phyloP scores from a whole-genome alignment of 1,140 invertebrate species.

The Penaeus indicus region DNA sequence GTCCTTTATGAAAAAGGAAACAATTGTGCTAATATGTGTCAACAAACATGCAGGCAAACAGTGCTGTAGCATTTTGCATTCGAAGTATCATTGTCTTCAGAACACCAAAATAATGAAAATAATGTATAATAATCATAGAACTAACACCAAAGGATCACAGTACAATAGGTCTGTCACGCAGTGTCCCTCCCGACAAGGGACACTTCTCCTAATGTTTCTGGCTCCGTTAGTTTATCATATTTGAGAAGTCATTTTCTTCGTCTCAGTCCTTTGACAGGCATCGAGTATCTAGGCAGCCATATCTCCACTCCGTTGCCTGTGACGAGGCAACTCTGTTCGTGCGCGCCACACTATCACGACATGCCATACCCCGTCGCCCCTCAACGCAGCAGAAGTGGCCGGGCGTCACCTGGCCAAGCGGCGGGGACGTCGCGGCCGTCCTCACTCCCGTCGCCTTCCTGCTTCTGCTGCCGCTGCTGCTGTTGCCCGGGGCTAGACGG shows the following conservation, averaged over 20 bases:
- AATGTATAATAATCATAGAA: conserved; percentile 59
- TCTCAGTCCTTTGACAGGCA: too few species aligned
- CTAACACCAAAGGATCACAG: conserved; percentile 61
- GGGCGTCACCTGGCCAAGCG: background rate
- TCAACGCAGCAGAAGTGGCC: too few species aligned
- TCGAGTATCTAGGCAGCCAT: background rate
- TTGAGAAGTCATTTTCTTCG: too few species aligned
- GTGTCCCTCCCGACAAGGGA: conserved; percentile 28
- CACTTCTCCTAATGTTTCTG: conserved; percentile 21
- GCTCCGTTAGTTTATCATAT: conserved; percentile 19
- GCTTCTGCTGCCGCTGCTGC: background rate
- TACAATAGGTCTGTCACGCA: conserved; percentile 55
- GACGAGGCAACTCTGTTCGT: too few species aligned
- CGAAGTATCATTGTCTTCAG: conserved; percentile 60
- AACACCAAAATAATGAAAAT: conserved; percentile 64
- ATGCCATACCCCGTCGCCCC: too few species aligned
- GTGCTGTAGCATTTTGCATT: conserved; percentile 58
- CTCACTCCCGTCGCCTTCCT: background rate
- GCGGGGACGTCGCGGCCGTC: background rate
- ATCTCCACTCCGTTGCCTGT: background rate
- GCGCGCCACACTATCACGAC: too few species aligned
- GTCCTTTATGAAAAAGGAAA: conserved; percentile 58
- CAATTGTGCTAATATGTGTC: conserved; percentile 61
- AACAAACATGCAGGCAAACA: conserved; percentile 63
- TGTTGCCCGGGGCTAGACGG: conserved; percentile 48